A percentile compares a stretch with the other conserved stretches of the same genome.
phyloP scores from a whole-genome alignment of 2,888 invertebrate genomes.

The Erynnis tages region DNA sequence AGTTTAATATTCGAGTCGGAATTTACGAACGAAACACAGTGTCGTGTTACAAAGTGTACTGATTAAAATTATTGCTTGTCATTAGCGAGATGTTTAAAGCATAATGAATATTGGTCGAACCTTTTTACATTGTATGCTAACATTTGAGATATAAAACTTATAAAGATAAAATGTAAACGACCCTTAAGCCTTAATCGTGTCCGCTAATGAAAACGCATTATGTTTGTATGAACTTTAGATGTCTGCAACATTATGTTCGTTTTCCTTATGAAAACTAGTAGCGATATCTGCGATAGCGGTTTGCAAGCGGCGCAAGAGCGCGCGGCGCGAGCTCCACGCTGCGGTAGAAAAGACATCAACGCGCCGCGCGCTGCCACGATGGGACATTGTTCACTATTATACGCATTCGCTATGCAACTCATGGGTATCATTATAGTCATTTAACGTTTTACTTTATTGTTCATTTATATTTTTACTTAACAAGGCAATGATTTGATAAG shows the following conservation, averaged over 20 bases:
- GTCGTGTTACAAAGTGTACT: conserved; percentile 8
- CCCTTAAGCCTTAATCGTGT: too few species aligned
- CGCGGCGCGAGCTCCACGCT: background rate
- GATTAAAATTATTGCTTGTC: background rate
- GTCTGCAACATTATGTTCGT: background rate
- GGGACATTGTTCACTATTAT: background rate
- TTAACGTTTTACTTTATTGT: too few species aligned
- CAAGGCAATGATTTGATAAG: too few species aligned
- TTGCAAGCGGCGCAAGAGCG: conserved; percentile 2
- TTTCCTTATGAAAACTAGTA: background rate
- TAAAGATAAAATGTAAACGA: too few species aligned
- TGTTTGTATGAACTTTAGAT: background rate
- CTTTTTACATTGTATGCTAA: too few species aligned
- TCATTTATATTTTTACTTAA: too few species aligned
- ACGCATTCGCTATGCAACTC: background rate
- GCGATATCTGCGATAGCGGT: background rate
- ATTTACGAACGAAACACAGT: background rate
- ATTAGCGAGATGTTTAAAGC: background rate
- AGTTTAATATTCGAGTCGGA: conserved; percentile 1
- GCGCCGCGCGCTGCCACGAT: conserved; percentile 34
- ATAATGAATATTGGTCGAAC: background rate
- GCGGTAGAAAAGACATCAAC: conserved; percentile 65
- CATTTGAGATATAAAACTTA: too few species aligned
- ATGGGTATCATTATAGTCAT: background rate
- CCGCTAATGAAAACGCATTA: background rate